Base-by-base conservation (phyloP, 2,888 invertebrate genomes). In the Portevinia maculata region DNA sequence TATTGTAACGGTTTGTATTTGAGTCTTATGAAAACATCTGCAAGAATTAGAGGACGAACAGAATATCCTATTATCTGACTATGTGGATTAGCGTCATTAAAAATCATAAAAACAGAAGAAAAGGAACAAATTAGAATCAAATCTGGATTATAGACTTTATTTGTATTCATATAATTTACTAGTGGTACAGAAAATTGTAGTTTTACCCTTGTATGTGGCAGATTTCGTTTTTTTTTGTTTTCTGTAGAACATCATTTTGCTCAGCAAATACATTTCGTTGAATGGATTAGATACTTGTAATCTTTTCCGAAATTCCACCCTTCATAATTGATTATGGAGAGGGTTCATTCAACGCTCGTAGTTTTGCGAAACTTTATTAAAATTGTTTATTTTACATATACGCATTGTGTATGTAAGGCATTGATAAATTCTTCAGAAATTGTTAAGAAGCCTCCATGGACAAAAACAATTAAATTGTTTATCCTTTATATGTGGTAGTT, bases 261-360 rank as follows among this genome's bases (percentile, higher is more conserved):
- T 34, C 53, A 53, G 13, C 53, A 59, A 65, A 65, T 17, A 53
- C 39, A 65, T 69, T 50, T 69, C 57, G 48, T 69, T 57, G 46
- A 37, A 48, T 46, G 57, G 30, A 57, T 48, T 57, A 69, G 46
- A 46, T 44, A 46, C 24, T 48, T 41, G 15, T 69, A 48, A 34
- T 69, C 48, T 64, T 37, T 50, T 64, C 13, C 34, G 24, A 50
- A 64, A 37, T 17, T 57, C 57, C 69, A 53, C 65, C 53, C 53
- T 55, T 34, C 69, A 34, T 69, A 57, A 34, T 48, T 48, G 57
- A 55, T 57, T 55, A 57, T 11, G 24, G 24, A 48, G 48, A 48
- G n/a, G 48, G 48, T 28, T 48, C 44, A 44, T 44, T 44, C 44
- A 44, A 21, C 19, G 44, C 11, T 34, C 7, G 17, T 41, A 30